Conservation (phyloP, 2,797 vertebrate genomes). For the Otolemur crassicaudatus region DNA sequence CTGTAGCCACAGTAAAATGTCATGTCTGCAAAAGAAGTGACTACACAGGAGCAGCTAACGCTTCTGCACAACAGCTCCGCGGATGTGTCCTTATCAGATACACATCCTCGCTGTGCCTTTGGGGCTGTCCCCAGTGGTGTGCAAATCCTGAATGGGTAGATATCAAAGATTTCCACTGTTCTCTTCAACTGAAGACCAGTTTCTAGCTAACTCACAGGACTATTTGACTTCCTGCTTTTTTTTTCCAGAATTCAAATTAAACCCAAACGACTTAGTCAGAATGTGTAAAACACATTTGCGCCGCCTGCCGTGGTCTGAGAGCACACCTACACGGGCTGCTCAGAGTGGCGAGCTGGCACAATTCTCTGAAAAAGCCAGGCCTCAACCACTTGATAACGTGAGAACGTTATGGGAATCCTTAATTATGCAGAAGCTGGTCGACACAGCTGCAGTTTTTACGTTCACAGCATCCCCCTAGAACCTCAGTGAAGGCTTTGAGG, state of each 20-base stretch:
- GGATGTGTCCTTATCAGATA: constrained; percentile 42
- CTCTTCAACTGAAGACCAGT: constrained; percentile 61
- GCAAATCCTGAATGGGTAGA: constrained; percentile 67
- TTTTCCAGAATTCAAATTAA: constrained; percentile 76
- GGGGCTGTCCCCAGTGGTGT: constrained; percentile 71
- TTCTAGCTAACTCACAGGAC: constrained; percentile 76
- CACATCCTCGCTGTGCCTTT: background rate
- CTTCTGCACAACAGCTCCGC: background rate
- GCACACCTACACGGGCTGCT: background rate
- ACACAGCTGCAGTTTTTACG: background rate
- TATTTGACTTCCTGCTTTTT: constrained; percentile 69
- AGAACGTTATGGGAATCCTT: background rate
- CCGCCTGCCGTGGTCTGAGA: background rate
- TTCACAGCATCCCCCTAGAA: background rate
- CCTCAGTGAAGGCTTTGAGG: background rate
- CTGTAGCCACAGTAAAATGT: background rate
- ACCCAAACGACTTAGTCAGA: constrained; percentile 60
- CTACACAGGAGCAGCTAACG: background rate
- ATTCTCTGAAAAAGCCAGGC: constrained; percentile 1
- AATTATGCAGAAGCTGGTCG: background rate
- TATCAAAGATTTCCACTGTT: constrained; percentile 71
- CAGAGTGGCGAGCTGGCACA: background rate
- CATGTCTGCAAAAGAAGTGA: background rate
- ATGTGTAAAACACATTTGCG: background rate
- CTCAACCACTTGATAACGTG: background rate